Percentiles rank a stretch among this genome's conserved stretches.
phyloP scores from a whole-genome alignment of 2,888 invertebrate species.

The Drosophila rubida region DNA sequence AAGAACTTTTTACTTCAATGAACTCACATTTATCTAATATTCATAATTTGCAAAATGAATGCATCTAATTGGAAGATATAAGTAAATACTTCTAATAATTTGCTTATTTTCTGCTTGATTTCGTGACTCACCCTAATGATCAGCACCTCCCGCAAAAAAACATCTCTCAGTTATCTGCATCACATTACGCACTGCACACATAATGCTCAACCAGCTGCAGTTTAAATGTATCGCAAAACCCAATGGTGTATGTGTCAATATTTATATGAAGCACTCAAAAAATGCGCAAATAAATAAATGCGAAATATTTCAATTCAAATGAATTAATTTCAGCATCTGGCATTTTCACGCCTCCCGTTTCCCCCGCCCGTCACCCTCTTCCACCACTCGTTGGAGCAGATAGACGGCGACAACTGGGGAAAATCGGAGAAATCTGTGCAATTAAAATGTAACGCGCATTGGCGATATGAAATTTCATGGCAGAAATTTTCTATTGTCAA shows the following conservation, averaged over 20 bases:
- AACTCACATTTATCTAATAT: background rate
- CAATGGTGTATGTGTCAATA: constrained; percentile 63
- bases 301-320: constrained; percentile 61
- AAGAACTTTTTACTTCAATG: no score
- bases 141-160: background rate
- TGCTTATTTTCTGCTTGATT: background rate
- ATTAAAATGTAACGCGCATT: constrained; percentile 24
- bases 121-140: constrained; percentile 9
- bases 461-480: constrained; percentile 13
- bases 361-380: background rate
- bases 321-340: constrained; percentile 65
- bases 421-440: constrained; percentile 25
- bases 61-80: no score
- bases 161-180: constrained; percentile 14
- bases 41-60: background rate
- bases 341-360: constrained; percentile 22
- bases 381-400: background rate
- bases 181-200: background rate
- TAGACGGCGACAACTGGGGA: background rate
- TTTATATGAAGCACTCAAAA: constrained; percentile 48
- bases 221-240: constrained; percentile 41
- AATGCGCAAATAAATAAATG: constrained; percentile 59
- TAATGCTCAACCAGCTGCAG: constrained; percentile 9
- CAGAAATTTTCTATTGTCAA: constrained; percentile 28
- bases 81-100: no score